Conservation (phyloP, 2,797 vertebrate genomes). For the Mus caroli region DNA sequence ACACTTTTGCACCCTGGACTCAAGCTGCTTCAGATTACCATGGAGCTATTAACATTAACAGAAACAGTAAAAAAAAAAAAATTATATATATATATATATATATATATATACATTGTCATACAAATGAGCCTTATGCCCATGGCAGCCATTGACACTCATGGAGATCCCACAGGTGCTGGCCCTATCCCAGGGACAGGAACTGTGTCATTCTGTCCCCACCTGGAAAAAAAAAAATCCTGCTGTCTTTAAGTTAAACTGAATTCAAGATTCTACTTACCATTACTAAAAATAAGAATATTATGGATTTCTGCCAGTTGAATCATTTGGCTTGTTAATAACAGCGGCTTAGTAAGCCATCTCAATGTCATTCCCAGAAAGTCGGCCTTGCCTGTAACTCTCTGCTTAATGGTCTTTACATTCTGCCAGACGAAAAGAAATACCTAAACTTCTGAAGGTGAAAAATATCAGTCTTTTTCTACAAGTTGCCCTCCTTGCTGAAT, state of each 20-base stretch:
- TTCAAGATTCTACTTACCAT: background rate
- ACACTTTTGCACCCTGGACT: background rate
- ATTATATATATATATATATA: too few relatives aligned
- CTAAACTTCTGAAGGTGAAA: background rate
- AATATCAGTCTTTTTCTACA: background rate
- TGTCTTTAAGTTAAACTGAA: background rate
- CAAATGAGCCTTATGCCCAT: background rate
- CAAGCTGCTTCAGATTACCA: background rate
- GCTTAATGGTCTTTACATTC: background rate
- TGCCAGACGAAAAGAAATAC: background rate
- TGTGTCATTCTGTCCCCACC: background rate
- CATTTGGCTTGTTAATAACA: background rate
- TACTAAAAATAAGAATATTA: background rate
- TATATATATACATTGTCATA: background rate
- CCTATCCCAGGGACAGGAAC: too few relatives aligned
- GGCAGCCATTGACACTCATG: background rate
- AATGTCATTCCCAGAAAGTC: background rate
- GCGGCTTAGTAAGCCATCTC: background rate
- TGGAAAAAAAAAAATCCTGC: background rate
- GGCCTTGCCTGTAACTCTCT: background rate
- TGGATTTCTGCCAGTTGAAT: background rate
- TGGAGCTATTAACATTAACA: background rate
- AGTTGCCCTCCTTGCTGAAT: background rate
- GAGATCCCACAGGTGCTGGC: too few relatives aligned
- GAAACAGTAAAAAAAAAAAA: too few relatives aligned